Evolutionary conservation across 64 coral and sea anemone species (phyloP).

Genomic region (Anthopleura sola): DNA sequence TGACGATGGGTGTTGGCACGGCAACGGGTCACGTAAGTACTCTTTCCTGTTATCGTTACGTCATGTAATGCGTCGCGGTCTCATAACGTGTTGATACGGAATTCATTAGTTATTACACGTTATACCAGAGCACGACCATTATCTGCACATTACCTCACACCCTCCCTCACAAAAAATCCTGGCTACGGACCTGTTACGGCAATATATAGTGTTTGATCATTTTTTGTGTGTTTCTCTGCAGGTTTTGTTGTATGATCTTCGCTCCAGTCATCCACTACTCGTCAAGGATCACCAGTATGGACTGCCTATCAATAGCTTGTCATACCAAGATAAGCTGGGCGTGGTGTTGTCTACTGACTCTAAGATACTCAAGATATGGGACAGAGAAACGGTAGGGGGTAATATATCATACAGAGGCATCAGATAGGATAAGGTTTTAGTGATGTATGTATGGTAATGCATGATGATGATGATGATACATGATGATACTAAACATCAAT

Average conservation of each 20-base stretch:
- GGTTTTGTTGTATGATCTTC: conserved; percentile 92
- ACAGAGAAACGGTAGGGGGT: conserved; percentile 79
- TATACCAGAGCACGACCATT: no score
- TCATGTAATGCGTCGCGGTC: neutral
- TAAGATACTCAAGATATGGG: conserved; percentile 98
- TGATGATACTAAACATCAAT: no score
- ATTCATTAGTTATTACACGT: no score
- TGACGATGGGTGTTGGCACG: conserved; percentile 82
- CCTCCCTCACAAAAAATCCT: no score
- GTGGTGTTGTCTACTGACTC: conserved; percentile 88
- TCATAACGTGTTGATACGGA: no score
- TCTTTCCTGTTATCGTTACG: no score
- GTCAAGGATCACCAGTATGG: conserved; percentile 99
- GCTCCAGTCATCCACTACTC: conserved; percentile 79
- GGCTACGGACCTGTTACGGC: no score
- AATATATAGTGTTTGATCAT: neutral
- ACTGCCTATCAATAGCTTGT: conserved; percentile 89
- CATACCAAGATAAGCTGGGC: conserved; percentile 80
- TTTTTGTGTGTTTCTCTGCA: neutral
- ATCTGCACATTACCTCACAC: no score
- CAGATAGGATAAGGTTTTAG: neutral
- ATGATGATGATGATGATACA: neutral
- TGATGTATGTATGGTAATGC: neutral
- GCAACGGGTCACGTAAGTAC: conserved; percentile 90
- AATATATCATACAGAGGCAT: neutral